Base-by-base conservation (phyloP, 2,888 invertebrate genomes). In the Scaeva pyrastri region DNA sequence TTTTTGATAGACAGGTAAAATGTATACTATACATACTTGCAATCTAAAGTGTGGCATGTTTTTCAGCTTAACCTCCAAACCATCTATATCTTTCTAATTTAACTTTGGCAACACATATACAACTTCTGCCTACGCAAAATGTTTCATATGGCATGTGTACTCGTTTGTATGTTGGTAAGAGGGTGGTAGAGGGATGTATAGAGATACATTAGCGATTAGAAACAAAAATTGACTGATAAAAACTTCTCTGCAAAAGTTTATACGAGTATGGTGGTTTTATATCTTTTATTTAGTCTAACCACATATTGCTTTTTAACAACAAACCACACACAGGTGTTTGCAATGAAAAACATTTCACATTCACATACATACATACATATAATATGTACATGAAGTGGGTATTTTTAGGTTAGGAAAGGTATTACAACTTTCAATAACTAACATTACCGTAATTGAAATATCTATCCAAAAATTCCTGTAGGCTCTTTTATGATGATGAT, bases 371-470 rank as follows among this genome's bases (percentile, higher is more conserved):
- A 31, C 31, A 31, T 2, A 5, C 31, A 58, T 31, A 73, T 45
- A 58, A 77, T 73, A 26, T 55, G 1, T 31, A 31, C 6, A 31
- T n/a, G 31, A 31, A 8, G 31, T 31, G 8, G 31, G 31, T 31
- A n/a, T n/a, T n/a, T 31, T 31, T 7, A 31, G 31, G 5, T 5
- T 7, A 31, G 31, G 31, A 31, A 31, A 10, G 19, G 48, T 73
- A 41, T 41, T 45, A 64, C 64, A 66, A 36, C 75, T 71, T 84
- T 74, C 70, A 74, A 74, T 80, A 84, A 79, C 79, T 79, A 60
- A 74, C 74, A 43, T 55, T 79, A 58, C 73, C 58, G 41, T 83
- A 83, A 84, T 84, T 84, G 79, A 84, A 84, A 84, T 79, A 39
- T 39, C 39, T 26, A 56, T n/a, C 70, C 58, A 45, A 75, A 79